Evolutionary conservation across 1,140 invertebrate species (phyloP), one percentile per base, ranked within the genome.

Genomic region (Bombus vancouverensis): DNA sequence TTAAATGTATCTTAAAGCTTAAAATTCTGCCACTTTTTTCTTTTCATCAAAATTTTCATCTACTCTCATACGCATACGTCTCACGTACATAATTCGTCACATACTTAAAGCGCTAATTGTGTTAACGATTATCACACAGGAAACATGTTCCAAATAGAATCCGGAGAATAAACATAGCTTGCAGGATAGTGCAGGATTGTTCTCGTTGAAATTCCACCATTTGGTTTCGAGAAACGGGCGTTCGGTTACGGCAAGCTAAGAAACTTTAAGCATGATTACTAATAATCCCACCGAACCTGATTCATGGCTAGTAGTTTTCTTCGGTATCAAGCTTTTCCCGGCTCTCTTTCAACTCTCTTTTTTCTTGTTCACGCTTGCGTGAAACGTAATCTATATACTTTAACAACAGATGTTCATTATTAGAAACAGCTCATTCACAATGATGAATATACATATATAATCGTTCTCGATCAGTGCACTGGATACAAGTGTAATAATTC

Each of bases 371-470:
- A 32, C 82, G n/a, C 72, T 85, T 66, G 34, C 79, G 32, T 34
- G 53, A 47, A 47, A 65, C 72, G 42, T 42, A 15, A 78, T 18
- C 85, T 59, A 86, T 77, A 91, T 88, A 90, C 83, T 91, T 92
- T 82, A 93, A 93, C 91, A 93, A 93, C 89, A 87, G 91, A 92
- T 92, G 88, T 91, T 89, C 88, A 88, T 91, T 92, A 93, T 92
- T 93, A 93, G 90, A 93, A 94, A 94, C 91, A 92, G 90, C 89
- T 94, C 90, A 85, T 92, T 90, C 88, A 87, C 84, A 92, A 90
- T 85, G 90, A 93, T 91, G 81, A 93, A 92, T 93, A 91, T 88
- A 88, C 75, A 85, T 82, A 81, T 90, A 80, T 90, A 91, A 82
- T 89, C 78, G 79, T 75, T 91, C 88, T 92, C 86, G 85, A 90